Evolutionary conservation across 2,113 vertebrate genomes (phyloP).

Genomic region (Cariama cristata): DNA sequence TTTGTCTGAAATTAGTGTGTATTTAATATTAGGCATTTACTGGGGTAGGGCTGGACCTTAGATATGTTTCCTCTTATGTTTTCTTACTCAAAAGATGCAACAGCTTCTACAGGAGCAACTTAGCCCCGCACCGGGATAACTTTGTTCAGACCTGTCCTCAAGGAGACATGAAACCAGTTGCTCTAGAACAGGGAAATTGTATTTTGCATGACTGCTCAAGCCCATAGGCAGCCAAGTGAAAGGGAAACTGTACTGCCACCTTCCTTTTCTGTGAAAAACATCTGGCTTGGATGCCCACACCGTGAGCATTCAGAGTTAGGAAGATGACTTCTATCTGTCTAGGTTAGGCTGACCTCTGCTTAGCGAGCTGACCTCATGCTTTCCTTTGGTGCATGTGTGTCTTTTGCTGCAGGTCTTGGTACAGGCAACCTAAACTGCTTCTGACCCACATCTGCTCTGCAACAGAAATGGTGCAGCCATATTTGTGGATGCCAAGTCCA

Average conservation of each 20-base stretch:
- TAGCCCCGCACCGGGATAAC: neutral
- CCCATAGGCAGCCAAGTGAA: neutral
- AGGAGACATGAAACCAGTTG: neutral
- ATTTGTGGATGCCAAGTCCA: neutral
- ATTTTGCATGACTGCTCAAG: neutral
- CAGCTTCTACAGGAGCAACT: neutral
- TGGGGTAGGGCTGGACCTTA: neutral
- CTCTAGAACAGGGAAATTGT: neutral
- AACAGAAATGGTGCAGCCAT: neutral
- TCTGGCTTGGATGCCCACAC: neutral
- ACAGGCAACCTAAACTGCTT: neutral
- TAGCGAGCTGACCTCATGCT: neutral
- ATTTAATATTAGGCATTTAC: neutral
- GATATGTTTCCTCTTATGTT: neutral
- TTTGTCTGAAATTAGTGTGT: neutral
- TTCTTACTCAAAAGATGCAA: neutral
- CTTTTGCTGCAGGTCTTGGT: neutral
- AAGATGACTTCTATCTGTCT: neutral
- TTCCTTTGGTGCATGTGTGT: neutral
- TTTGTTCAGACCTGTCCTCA: neutral
- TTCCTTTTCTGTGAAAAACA: neutral
- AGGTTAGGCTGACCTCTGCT: neutral
- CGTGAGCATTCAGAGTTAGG: neutral
- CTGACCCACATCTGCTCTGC: neutral
- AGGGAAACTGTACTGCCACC: neutral